These are phyloP conservation scores for Pachypanchax playfairii DNA, from an alignment of 2,113 vertebrate species.

Conservation along the genomic window DNA sequence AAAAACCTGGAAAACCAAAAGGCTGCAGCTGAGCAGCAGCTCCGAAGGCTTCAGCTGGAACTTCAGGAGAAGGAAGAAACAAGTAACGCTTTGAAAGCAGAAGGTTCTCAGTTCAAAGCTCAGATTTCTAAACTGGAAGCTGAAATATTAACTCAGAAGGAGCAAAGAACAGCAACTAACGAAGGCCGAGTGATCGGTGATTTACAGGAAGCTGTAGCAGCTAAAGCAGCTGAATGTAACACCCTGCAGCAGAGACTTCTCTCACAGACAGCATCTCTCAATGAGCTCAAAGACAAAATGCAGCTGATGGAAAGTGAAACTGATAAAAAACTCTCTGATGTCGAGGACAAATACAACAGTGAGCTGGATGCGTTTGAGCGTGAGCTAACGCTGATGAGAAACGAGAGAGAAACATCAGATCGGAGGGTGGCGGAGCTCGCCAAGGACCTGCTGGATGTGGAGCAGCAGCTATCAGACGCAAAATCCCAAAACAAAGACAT, in stretches of 20 bases:
- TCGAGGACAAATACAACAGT: conserved; percentile 62
- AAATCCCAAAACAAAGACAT: conserved; percentile 69
- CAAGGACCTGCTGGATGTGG: conserved; percentile 59
- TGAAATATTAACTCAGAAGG: conserved; percentile 70
- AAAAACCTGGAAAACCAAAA: conserved; percentile 84
- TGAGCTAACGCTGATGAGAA: conserved; percentile 63
- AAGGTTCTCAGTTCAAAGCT: conserved; percentile 74
- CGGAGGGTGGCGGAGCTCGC: conserved; percentile 61
- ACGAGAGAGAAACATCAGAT: conserved; percentile 64
- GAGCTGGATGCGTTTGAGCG: conserved; percentile 50
- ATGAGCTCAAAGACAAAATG: conserved; percentile 58
- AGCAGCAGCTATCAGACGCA: conserved; percentile 70
- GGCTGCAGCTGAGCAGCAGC: conserved; percentile 69
- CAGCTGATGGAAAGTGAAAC: conserved; percentile 60
- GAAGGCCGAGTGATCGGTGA: conserved; percentile 71
- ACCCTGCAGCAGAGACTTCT: conserved; percentile 70
- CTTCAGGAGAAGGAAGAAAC: conserved; percentile 66
- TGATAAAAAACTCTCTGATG: conserved; percentile 49
- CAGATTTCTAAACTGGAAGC: conserved; percentile 75
- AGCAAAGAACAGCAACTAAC: conserved; percentile 65
- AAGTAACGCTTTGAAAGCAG: conserved; percentile 53
- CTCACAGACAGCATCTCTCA: conserved; percentile 51
- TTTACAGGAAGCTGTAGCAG: conserved; percentile 69
- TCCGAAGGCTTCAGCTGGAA: conserved; percentile 67
- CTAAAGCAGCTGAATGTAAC: conserved; percentile 73